phyloP scores from a whole-genome alignment of 2,797 vertebrate species.

The Tachyglossus aculeatus region DNA sequence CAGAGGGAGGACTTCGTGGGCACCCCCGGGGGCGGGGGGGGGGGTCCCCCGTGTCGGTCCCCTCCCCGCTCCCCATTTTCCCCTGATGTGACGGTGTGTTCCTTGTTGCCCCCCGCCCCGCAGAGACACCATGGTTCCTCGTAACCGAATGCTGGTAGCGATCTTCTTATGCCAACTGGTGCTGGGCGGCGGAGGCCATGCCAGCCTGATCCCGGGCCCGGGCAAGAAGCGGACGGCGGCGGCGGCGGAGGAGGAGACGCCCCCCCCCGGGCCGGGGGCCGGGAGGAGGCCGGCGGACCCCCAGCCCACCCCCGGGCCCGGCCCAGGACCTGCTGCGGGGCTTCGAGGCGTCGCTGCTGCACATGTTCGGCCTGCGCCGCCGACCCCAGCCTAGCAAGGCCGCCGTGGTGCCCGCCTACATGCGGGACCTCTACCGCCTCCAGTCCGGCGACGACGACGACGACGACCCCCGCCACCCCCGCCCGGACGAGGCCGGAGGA shows the following conservation, averaged over 20 bases:
- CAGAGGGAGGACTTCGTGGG: conserved; percentile 71
- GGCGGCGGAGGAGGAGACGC: too few relatives aligned
- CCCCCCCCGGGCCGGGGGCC: conserved; percentile 83
- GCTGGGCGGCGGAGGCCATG: conserved; percentile 96
- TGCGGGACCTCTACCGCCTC: conserved; percentile 95
- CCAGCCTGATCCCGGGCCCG: conserved; percentile 97
- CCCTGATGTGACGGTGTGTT: conserved; percentile 42
- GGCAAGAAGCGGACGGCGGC: conserved; percentile 94
- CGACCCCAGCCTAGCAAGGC: conserved; percentile 91
- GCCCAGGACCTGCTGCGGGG: conserved; percentile 98
- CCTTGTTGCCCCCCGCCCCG: conserved; percentile 61
- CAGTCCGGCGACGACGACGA: conserved; percentile 95
- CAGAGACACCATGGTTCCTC: conserved; percentile 99
- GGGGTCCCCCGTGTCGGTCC: too few relatives aligned
- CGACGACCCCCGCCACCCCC: too few relatives aligned
- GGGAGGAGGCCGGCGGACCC: conserved; percentile 57
- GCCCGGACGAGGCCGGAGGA: too few relatives aligned
- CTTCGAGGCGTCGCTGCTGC: conserved; percentile 97
- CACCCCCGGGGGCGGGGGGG: neutral
- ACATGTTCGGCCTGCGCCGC: conserved; percentile 97
- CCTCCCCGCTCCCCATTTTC: too few relatives aligned
- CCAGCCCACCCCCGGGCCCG: conserved; percentile 86
- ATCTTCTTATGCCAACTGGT: conserved; percentile 99
- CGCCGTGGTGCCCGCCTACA: conserved; percentile 90
- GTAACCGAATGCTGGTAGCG: conserved; percentile 99